A percentile compares a stretch with the other conserved stretches of the same genome.
Evolutionary conservation across 2,113 vertebrate species (phyloP).

Genomic region (Morone saxatilis): DNA sequence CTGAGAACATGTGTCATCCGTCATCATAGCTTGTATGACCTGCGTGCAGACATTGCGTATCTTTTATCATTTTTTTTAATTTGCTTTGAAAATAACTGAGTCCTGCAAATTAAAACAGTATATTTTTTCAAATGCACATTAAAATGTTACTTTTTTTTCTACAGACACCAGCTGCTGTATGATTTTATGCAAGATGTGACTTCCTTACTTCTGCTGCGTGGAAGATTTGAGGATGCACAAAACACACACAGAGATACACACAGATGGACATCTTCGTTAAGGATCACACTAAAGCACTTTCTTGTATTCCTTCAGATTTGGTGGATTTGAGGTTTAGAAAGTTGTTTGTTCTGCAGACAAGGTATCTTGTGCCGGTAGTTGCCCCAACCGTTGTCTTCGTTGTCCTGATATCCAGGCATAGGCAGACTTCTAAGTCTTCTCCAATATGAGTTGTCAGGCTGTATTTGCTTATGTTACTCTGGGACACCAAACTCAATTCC

Average conservation of each 20-base stretch:
- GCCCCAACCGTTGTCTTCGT: constrained; percentile 55
- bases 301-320: constrained; percentile 63
- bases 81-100: neutral
- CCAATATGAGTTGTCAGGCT: constrained; percentile 78
- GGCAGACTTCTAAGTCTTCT: constrained; percentile 73
- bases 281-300: constrained; percentile 57
- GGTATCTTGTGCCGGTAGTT: constrained; percentile 57
- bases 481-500: constrained; percentile 81
- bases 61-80: constrained; percentile 15
- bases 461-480: constrained; percentile 79
- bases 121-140: neutral
- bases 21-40: neutral
- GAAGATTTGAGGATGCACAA: constrained; percentile 24
- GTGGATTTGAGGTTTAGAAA: constrained; percentile 68
- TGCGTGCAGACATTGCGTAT: neutral
- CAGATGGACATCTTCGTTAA: constrained; percentile 63
- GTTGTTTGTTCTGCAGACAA: constrained; percentile 75
- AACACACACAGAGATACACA: constrained; percentile 15
- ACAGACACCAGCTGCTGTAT: constrained; percentile 1
- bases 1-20: neutral
- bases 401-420: constrained; percentile 64
- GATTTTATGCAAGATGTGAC: constrained; percentile 12
- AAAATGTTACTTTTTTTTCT: constrained; percentile 8
- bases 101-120: neutral
- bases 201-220: constrained; percentile 22